Percentiles rank a stretch among this genome's conserved stretches.
Evolutionary conservation across 2,888 invertebrate genomes (phyloP).

Genomic region (Lacanobia oleracea): DNA sequence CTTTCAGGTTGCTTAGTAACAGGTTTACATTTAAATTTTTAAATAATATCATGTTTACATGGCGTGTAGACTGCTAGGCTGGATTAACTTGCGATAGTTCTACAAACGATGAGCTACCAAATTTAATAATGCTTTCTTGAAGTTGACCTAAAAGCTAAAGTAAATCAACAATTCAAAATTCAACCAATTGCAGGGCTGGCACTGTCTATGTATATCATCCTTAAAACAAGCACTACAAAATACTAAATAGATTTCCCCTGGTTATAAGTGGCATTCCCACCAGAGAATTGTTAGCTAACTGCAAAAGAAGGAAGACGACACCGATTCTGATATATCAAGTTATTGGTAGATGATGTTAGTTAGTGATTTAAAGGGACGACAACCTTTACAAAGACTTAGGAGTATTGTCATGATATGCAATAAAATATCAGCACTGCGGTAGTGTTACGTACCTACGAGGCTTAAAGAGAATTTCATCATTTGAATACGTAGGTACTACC

Average conservation of each 20-base stretch:
- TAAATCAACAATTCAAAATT: background rate
- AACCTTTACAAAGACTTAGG: background rate
- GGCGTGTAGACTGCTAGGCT: background rate
- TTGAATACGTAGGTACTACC: background rate
- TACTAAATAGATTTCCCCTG: constrained; percentile 1
- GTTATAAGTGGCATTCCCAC: constrained; percentile 12
- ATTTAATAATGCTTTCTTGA: background rate
- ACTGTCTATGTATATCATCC: background rate
- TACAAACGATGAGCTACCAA: background rate
- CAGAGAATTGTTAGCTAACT: background rate
- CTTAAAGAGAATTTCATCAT: background rate
- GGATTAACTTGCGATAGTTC: background rate
- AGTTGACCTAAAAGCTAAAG: background rate
- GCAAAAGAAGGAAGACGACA: background rate
- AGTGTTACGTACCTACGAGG: background rate
- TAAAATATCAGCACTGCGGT: background rate
- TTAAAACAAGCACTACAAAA: background rate
- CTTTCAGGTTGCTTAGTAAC: constrained; percentile 9
- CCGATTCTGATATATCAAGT: no score
- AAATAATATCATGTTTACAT: background rate
- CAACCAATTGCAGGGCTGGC: background rate
- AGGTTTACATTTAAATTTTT: background rate
- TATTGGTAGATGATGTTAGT: no score
- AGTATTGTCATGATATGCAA: background rate
- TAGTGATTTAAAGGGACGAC: background rate